Evolutionary conservation across 2,113 vertebrate genomes (phyloP), one percentile per base, ranked within the genome.

Genomic region (Corythornis cristatus): DNA sequence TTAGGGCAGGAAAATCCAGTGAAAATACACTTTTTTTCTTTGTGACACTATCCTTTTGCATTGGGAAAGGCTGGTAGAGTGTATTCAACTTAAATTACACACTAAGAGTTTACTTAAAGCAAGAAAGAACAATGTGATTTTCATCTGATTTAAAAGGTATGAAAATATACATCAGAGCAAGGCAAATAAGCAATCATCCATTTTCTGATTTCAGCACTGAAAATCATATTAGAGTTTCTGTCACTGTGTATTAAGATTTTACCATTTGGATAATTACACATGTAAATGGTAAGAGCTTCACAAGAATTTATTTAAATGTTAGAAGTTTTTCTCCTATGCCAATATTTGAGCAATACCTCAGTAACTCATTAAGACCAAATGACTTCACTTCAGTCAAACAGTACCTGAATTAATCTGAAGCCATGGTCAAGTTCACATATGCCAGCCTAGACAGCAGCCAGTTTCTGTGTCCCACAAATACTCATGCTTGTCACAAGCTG

Each of bases 401-500:
- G 54, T 65, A 83, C 71, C 35, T 62, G 65, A 93, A 80, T 95
- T 89, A 94, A 68, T 43, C 31, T 43, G 56, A 95, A 77, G 68
- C 58, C 9, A 3, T 79, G 72, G 72, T 82, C 53, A 74, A 76
- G 72, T 91, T 88, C 83, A 89, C 53, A 60, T 78, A 70, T 76
- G 64, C 43, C 40, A 92, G 37, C 65, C 40, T 83, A 93, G 81
- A 93, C 78, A 97, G 81, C 70, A 93, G 65, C n/a, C 77, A 88
- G 65, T 81, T 91, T 89, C 88, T 92, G 77, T 81, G 75, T 87
- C 92, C 86, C 81, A 76, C 0, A 15, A 93, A 93, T 88, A 73
- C 93, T 88, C 93, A 95, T 1, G 29, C 91, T 84, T 95, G 91
- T 95, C 95, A 91, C 45, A 97, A 95, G 46, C 78, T 91, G 91